Conservation (phyloP, 2,113 vertebrate species). For the Eira barbara region DNA sequence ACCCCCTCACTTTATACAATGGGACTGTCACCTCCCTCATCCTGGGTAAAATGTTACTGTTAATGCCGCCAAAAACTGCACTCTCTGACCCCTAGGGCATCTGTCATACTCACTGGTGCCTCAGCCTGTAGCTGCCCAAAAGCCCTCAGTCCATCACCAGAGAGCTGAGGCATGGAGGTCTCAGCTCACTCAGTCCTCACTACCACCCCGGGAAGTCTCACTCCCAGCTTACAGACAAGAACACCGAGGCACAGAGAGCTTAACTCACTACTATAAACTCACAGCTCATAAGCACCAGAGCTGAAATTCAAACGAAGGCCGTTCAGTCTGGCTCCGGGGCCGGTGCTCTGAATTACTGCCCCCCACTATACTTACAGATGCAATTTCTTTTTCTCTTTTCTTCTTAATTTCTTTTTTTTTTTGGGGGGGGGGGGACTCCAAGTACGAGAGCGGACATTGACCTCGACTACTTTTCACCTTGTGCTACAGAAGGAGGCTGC, state of each 20-base stretch:
- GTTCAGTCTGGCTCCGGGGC: neutral
- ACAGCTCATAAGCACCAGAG: neutral
- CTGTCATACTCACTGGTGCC: neutral
- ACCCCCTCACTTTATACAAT: neutral
- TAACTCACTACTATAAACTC: neutral
- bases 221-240: neutral
- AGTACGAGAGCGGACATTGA: neutral
- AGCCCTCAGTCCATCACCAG: neutral
- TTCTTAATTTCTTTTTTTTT: neutral
- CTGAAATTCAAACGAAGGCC: neutral
- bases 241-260: neutral
- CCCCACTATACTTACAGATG: neutral
- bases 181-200: neutral
- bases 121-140: neutral
- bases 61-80: neutral
- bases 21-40: neutral
- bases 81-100: neutral
- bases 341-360: neutral
- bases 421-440: neutral
- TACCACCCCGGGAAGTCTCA: neutral
- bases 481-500: neutral
- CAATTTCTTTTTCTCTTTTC: neutral
- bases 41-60: neutral
- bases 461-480: neutral
- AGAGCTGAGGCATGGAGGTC: neutral